Evolutionary conservation across 2,888 invertebrate genomes (phyloP), one percentile per base, ranked within the genome.

Genomic region (Cerastoderma edule): DNA sequence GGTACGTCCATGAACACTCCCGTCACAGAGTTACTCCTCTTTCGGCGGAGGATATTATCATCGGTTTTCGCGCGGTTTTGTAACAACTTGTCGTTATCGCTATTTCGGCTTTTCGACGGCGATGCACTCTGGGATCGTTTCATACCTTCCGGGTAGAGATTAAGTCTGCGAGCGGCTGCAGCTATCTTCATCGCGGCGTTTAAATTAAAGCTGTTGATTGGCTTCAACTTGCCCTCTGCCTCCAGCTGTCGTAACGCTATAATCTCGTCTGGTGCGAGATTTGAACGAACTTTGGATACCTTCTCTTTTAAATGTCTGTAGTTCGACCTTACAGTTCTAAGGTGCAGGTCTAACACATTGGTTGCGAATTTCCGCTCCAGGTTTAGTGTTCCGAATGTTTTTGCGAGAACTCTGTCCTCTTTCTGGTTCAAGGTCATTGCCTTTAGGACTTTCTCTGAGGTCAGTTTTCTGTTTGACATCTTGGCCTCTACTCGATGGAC

Each of bases 361-460:
- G 87, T 67, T 5, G 89, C 84, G 67, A 90, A 90, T 4, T 84
- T 82, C 67, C 86, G 83, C 71, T 91, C 89, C 27, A 89, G 72
- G 13, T 80, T 75, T 10, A 91, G 75, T 0, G 90, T 89, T 48
- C 89, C 88, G 66, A 91, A 84, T 2, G 87, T 85, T 68, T 91
- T 91, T 60, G 89, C 89, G 24, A 91, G 72, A 13, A 85, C 84
- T n/a, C 89, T 78, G 50, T 90, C 87, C 68, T 91, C 90, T 68
- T 90, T 91, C 74, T 88, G 75, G 80, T 91, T 91, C 64, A 87
- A 79, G 1, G 86, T 87, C 60, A 89, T 83, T 4, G 90, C 90
- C 54, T 87, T 83, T 60, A 88, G 80, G 30, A 87, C 88, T 50
- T 85, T 86, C 50, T 88, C 81, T 1, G 81, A 75, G 57, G 68